phyloP scores from a whole-genome alignment of 2,113 vertebrate genomes.

The Pterocles orientalis region DNA sequence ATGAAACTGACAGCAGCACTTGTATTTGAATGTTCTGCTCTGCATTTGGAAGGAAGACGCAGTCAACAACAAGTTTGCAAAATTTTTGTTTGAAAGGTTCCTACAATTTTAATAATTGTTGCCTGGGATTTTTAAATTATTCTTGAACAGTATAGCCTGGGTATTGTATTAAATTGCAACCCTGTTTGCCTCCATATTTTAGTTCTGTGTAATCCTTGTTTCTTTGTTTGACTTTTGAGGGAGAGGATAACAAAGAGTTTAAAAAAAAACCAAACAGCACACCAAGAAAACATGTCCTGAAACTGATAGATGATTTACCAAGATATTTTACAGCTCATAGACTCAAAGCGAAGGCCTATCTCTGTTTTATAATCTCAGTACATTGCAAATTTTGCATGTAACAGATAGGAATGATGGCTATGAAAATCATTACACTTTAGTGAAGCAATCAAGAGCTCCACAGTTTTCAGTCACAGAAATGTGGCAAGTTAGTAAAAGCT shows the following conservation, averaged over 20 bases:
- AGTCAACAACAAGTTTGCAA: not conserved
- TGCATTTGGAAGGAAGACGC: not conserved
- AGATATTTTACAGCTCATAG: not conserved
- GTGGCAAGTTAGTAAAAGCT: not conserved
- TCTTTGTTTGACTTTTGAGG: constrained; percentile 2
- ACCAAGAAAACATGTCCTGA: not conserved
- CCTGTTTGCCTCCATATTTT: constrained; percentile 24
- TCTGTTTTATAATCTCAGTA: not conserved
- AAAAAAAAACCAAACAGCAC: not conserved
- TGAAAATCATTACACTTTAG: constrained; percentile 4
- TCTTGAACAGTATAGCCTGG: not conserved
- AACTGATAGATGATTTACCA: not conserved
- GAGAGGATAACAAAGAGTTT: not conserved
- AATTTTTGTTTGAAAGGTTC: constrained; percentile 29
- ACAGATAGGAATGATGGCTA: not conserved
- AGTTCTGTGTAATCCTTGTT: constrained; percentile 31
- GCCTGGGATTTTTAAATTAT: constrained; percentile 13
- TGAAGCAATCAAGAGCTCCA: not conserved
- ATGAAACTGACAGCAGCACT: not conserved
- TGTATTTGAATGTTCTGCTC: not conserved
- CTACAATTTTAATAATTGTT: not conserved
- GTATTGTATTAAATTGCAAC: constrained; percentile 23
- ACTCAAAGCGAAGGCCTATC: not conserved
- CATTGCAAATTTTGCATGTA: not conserved
- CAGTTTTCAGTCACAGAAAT: not conserved